phyloP scores from a whole-genome alignment of 2,113 vertebrate species.

The Murina feae region DNA sequence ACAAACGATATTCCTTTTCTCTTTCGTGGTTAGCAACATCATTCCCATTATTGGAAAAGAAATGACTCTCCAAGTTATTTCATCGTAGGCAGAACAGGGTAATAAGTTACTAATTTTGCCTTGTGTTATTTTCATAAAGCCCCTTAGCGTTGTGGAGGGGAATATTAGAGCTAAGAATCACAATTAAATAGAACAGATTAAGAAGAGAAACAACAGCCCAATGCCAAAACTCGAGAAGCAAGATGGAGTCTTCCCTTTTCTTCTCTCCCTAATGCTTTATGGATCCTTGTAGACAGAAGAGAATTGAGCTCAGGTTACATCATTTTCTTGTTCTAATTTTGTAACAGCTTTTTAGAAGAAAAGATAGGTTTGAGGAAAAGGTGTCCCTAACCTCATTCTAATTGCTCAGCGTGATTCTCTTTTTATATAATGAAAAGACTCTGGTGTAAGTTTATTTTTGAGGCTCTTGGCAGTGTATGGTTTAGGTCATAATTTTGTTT shows the following conservation, averaged over 20 bases:
- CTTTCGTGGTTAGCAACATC: neutral
- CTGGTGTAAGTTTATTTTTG: neutral
- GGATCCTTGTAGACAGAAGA: neutral
- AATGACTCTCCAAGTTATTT: neutral
- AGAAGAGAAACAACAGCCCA: neutral
- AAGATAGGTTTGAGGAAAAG: neutral
- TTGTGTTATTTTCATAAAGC: neutral
- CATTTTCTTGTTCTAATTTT: neutral
- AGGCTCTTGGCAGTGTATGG: too few relatives aligned
- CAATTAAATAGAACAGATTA: neutral
- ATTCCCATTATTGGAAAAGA: neutral
- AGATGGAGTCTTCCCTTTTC: neutral
- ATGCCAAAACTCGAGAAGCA: neutral
- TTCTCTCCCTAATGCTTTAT: too few relatives aligned
- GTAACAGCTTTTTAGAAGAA: neutral
- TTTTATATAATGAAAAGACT: neutral
- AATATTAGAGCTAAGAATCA: neutral
- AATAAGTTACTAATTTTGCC: neutral
- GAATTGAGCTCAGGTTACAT: neutral
- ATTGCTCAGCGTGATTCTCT: neutral
- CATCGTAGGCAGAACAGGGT: neutral
- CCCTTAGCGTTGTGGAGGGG: neutral
- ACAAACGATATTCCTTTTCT: neutral
- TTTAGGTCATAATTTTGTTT: constrained; percentile 28
- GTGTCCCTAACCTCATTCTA: neutral